These are phyloP conservation scores for Lepidurus apus DNA, from an alignment of 1,140 invertebrate species.

Conservation along the genomic window DNA sequence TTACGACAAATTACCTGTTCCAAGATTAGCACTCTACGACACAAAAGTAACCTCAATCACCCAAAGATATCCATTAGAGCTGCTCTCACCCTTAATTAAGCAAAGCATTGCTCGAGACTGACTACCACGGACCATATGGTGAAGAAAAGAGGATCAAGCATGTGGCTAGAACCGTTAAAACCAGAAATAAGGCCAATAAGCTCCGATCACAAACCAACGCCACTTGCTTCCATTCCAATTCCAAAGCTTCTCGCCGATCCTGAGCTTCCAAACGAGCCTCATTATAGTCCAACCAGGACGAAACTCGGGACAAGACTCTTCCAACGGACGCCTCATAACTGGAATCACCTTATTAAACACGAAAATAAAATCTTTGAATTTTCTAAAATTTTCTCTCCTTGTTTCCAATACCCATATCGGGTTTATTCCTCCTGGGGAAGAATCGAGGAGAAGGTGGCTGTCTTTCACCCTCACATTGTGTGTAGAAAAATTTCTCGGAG, in stretches of 20 bases:
- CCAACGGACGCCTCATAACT: neutral
- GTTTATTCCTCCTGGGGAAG: neutral
- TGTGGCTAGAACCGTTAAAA: constrained; percentile 58
- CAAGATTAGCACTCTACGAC: too few species aligned
- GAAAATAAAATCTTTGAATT: neutral
- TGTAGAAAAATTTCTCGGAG: constrained; percentile 29
- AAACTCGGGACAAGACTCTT: constrained; percentile 54
- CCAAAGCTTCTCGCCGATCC: constrained; percentile 58
- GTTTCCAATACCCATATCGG: constrained; percentile 1
- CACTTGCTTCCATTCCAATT: constrained; percentile 71
- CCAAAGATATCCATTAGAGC: too few species aligned
- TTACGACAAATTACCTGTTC: too few species aligned
- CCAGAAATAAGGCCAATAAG: constrained; percentile 42
- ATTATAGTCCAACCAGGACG: constrained; percentile 64
- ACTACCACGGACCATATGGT: constrained; percentile 46
- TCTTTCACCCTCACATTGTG: constrained; percentile 1
- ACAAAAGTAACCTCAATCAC: too few species aligned
- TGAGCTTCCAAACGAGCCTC: constrained; percentile 61
- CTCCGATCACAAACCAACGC: constrained; percentile 51
- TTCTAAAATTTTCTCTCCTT: neutral
- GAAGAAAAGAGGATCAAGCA: constrained; percentile 57
- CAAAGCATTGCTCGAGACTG: too few species aligned
- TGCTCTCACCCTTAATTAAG: too few species aligned
- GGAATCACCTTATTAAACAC: constrained; percentile 40
- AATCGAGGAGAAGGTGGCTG: constrained; percentile 30